Percentiles rank a stretch among this genome's conserved stretches.
Evolutionary conservation across 2,888 invertebrate genomes (phyloP).

Genomic region (Cyclophora albipunctata): DNA sequence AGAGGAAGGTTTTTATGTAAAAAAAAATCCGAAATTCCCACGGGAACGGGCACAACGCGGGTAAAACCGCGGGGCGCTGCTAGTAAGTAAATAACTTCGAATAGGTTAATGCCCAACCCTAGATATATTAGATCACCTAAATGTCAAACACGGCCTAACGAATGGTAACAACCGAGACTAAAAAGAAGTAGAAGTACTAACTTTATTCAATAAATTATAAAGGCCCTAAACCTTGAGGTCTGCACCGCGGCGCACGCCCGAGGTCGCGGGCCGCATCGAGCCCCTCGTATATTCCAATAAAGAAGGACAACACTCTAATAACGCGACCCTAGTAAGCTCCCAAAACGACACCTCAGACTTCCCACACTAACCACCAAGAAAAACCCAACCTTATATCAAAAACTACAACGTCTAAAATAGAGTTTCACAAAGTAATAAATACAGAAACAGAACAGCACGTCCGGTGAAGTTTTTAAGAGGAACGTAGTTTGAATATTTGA

Average conservation of each 20-base stretch:
- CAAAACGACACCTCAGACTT: conserved; percentile 59
- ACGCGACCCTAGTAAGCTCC: conserved; percentile 59
- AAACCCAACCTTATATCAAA: conserved; percentile 29
- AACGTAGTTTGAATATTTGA: conserved; percentile 49
- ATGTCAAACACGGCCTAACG: too few relatives aligned
- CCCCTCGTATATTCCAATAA: conserved; percentile 62
- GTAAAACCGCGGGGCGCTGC: too few relatives aligned
- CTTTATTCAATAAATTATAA: too few relatives aligned
- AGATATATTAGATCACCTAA: too few relatives aligned
- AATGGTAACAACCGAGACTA: too few relatives aligned
- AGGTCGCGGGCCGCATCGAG: conserved; percentile 21
- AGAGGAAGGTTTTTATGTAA: too few relatives aligned
- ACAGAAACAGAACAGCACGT: conserved; percentile 54
- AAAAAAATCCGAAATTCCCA: too few relatives aligned
- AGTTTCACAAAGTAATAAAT: conserved; percentile 40
- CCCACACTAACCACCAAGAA: conserved; percentile 13
- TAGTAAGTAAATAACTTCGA: too few relatives aligned
- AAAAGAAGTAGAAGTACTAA: too few relatives aligned
- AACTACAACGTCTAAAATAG: conserved; percentile 19
- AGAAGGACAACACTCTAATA: conserved; percentile 65
- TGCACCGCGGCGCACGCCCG: not conserved
- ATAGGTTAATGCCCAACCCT: too few relatives aligned
- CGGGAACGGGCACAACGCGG: too few relatives aligned
- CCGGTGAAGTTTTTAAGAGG: conserved; percentile 55
- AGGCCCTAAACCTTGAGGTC: too few relatives aligned